Evolutionary conservation across 2,888 invertebrate genomes (phyloP), one percentile per base, ranked within the genome.

Genomic region (Lacanobia wlatinum): DNA sequence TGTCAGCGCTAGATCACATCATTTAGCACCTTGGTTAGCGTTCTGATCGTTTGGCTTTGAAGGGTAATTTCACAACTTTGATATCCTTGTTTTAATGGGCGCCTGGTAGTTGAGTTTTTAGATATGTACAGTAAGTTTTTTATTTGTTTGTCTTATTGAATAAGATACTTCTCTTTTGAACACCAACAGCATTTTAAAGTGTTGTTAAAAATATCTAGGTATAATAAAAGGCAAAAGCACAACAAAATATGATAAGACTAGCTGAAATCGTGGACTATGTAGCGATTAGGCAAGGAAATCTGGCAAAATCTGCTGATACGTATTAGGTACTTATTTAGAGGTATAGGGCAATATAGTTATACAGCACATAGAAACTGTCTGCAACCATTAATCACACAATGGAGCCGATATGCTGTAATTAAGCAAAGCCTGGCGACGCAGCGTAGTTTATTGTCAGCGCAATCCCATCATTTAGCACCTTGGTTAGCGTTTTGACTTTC

Each of bases 341-440:
- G n/a, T n/a, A n/a, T n/a, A n/a, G n/a, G n/a, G n/a, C n/a, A n/a
- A n/a, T n/a, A n/a, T n/a, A n/a, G n/a, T n/a, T n/a, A n/a, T n/a
- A 58, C 18, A 21, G 52, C 59, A 40, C 64, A 68, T 81, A 74
- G 79, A 73, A 77, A 82, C 84, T 91, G 90, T 90, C 90, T 84
- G 73, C 78, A 46, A 62, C 88, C 88, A 90, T 91, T 89, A 86
- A 89, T 91, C 88, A 90, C 76, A 75, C 70, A 70, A 67, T 78
- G 73, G 75, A 84, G 76, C 87, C 90, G 88, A 90, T 90, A 87
- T 86, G 87, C 82, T 83, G 87, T 87, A 91, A 90, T 91, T 90
- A 91, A 86, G 88, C 73, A 84, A 38, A 62, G 55, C 58, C 18
- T 14, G 60, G 40, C 34, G 55, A 62, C 40, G 43, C 43, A 55